Evolutionary conservation across 2,797 vertebrate species (phyloP), one percentile per base, ranked within the genome.

Genomic region (Ibycter americanus): DNA sequence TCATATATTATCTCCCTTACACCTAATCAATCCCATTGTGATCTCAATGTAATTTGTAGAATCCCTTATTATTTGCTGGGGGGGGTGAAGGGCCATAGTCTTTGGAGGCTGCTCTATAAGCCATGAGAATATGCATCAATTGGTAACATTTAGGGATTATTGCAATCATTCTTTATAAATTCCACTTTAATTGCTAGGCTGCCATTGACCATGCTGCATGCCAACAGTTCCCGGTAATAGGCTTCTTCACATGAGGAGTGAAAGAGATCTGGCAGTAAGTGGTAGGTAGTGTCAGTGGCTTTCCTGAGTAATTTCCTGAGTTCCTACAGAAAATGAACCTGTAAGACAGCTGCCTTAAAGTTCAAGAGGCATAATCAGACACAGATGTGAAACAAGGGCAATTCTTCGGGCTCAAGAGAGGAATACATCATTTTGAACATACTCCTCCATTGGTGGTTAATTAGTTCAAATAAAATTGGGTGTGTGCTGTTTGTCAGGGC

Each of bases 301-400:
- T 97, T 96, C 95, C 95, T 91, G 80, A 94, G 83, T 77, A 96
- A 97, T 97, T 97, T 97, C 97, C 97, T 95, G 94, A 95, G 83
- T 91, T 94, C 72, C 80, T 94, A 82, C 38, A 94, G 87, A 96
- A 96, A 96, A 96, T 92, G 92, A 96, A 96, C 92, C 88, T 95
- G 72, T 62, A 65, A 94, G 94, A 90, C 77, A 92, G 94, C 95
- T 96, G 89, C 61, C 71, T 95, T 36, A 68, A 84, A 96, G 87
- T 96, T 97, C 87, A 96, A 89, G 94, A 91, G 76, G 67, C 32
- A 11, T 96, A 97, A 97, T 97, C 89, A 94, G 91, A 83, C 49
- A 66, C 97, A 97, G 96, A 97, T 97, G 97, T 96, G 78, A 87
- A 97, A 77, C 38, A 58, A 90, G 65, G 77, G 80, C 93, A 93